Conservation (phyloP, 2,797 vertebrate species). For the Paedocypris micromegethes region DNA sequence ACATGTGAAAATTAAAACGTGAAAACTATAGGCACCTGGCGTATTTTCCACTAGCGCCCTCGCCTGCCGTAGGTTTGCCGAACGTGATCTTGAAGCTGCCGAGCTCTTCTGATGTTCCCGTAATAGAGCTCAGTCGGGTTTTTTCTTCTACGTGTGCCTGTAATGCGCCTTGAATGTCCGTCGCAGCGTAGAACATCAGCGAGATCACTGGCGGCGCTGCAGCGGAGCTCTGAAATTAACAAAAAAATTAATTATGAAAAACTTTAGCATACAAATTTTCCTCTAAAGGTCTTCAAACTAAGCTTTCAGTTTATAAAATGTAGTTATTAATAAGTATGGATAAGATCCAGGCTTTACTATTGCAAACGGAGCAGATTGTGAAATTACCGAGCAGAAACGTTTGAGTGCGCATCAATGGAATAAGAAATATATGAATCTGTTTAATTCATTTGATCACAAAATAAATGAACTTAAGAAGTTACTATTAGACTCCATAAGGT, state of each 20-base stretch:
- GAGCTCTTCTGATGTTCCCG: constrained; percentile 80
- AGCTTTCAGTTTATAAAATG: too few relatives aligned
- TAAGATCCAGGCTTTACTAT: too few relatives aligned
- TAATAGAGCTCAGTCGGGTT: constrained; percentile 74
- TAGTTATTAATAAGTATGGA: too few relatives aligned
- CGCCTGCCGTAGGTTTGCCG: constrained; percentile 69
- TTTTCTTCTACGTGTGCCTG: constrained; percentile 70
- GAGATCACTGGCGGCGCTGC: constrained; percentile 74
- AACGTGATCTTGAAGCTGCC: constrained; percentile 86
- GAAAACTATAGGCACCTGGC: constrained; percentile 81
- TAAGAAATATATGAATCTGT: too few relatives aligned
- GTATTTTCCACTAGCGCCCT: constrained; percentile 64
- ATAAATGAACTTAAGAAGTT: too few relatives aligned
- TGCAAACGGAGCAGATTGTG: too few relatives aligned
- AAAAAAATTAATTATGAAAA: background rate
- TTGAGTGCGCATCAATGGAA: too few relatives aligned
- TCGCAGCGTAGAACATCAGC: constrained; percentile 87
- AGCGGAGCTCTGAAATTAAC: constrained; percentile 57
- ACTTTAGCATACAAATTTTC: too few relatives aligned
- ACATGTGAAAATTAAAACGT: background rate
- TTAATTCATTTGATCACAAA: too few relatives aligned
- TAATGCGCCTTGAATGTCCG: constrained; percentile 80
- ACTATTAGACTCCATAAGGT: too few relatives aligned
- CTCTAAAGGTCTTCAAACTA: too few relatives aligned
- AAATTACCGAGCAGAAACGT: too few relatives aligned